Conservation (phyloP, 2,888 invertebrate genomes). For the Chrysina gloriosa region DNA sequence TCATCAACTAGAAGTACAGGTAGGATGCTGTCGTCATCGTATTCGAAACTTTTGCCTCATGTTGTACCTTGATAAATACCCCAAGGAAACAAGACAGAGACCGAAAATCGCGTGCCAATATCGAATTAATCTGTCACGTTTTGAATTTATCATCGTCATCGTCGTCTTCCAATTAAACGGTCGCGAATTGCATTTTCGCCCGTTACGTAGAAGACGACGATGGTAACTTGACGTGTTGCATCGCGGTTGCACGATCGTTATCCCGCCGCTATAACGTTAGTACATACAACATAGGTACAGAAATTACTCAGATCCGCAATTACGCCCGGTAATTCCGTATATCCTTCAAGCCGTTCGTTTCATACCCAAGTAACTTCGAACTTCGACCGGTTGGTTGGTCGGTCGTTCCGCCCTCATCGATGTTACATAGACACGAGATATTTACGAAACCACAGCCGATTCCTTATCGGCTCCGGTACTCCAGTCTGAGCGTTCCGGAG, state of each 20-base stretch:
- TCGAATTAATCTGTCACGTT: neutral
- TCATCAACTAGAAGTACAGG: too few species aligned
- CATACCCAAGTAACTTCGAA: conserved; percentile 30
- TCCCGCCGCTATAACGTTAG: neutral
- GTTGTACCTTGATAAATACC: too few species aligned
- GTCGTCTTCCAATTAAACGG: neutral
- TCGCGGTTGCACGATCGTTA: conserved; percentile 5
- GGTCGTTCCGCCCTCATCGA: neutral
- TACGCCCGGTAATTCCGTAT: conserved; percentile 21
- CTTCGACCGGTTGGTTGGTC: neutral
- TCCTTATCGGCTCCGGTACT: too few species aligned
- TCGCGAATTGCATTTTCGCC: conserved; percentile 7
- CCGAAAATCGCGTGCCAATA: conserved; percentile 2
- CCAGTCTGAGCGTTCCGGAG: neutral
- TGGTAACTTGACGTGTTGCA: conserved; percentile 15
- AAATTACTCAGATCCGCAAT: conserved; percentile 28
- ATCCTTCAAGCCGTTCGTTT: conserved; percentile 31
- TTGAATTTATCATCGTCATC: conserved; percentile 11
- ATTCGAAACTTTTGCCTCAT: too few species aligned
- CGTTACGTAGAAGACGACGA: neutral
- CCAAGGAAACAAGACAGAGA: too few species aligned
- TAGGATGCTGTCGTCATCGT: too few species aligned
- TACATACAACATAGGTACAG: neutral
- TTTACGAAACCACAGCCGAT: too few species aligned
- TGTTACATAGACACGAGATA: conserved; percentile 12